Evolutionary conservation across 1,140 invertebrate genomes (phyloP).

Genomic region (Drosophila tropicalis): DNA sequence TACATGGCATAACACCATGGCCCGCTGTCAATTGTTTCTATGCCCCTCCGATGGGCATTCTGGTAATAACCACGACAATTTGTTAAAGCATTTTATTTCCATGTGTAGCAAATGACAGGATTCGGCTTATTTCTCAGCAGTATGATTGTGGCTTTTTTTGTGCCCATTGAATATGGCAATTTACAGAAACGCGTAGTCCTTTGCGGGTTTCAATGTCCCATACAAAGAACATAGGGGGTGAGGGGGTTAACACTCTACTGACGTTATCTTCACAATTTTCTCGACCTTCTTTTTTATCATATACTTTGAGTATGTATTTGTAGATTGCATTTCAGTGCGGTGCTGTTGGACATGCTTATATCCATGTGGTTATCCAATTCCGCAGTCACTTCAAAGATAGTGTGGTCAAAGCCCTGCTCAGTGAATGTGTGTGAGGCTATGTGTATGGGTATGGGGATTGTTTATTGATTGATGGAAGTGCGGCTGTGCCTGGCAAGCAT

Average conservation of each 20-base stretch:
- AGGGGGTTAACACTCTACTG: neutral
- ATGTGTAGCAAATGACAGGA: constrained; percentile 22
- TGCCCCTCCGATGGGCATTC: constrained; percentile 89
- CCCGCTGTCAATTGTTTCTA: constrained; percentile 89
- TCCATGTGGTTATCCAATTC: constrained; percentile 93
- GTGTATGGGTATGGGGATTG: constrained; percentile 84
- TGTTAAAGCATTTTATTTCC: constrained; percentile 6
- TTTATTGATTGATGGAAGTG: constrained; percentile 11
- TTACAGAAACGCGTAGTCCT: constrained; percentile 83
- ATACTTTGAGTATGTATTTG: neutral
- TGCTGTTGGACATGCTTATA: constrained; percentile 85
- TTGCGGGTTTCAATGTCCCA: constrained; percentile 86
- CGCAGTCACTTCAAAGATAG: constrained; percentile 91
- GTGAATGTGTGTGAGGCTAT: constrained; percentile 83
- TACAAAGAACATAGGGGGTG: constrained; percentile 83
- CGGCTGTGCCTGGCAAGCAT: neutral
- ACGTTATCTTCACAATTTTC: neutral
- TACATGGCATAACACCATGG: constrained; percentile 91
- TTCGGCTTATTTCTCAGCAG: constrained; percentile 88
- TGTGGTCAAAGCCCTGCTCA: constrained; percentile 87
- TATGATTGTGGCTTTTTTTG: constrained; percentile 67
- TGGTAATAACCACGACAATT: constrained; percentile 55
- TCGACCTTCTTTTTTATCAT: constrained; percentile 20
- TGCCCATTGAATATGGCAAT: constrained; percentile 90
- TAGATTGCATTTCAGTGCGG: constrained; percentile 87